Conservation (phyloP, 2,888 invertebrate genomes). For the Ichneumoninae sp. region DNA sequence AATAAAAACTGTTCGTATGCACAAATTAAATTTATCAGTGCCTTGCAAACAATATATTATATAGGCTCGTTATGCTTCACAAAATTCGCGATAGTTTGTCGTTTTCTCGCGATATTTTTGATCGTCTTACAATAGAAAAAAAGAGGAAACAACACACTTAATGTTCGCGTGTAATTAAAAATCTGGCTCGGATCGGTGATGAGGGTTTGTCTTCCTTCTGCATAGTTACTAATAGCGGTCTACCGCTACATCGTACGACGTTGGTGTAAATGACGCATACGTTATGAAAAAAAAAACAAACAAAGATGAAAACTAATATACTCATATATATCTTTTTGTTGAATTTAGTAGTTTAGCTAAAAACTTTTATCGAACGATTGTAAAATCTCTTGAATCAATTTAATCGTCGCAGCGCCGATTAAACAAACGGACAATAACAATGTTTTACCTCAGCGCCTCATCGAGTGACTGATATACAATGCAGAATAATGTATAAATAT, state of each 20-base stretch:
- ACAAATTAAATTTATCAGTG: slow-evolving; percentile 57
- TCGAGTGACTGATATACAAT: slow-evolving; percentile 24
- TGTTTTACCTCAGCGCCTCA: slow-evolving; percentile 18
- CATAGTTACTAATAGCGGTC: slow-evolving; percentile 28
- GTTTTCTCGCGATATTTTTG: slow-evolving; percentile 47
- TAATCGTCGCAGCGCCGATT: slow-evolving; percentile 17
- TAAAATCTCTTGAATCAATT: slow-evolving; percentile 12
- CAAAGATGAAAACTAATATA: slow-evolving; percentile 9
- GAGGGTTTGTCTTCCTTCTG: slow-evolving; percentile 54
- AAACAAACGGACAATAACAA: slow-evolving; percentile 8
- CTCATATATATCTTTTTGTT: slow-evolving; percentile 25
- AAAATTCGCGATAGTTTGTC: slow-evolving; percentile 13
- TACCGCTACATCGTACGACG: neutral
- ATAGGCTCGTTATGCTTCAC: slow-evolving; percentile 24
- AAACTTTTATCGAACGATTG: neutral
- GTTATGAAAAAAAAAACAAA: slow-evolving; percentile 14
- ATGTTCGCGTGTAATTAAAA: slow-evolving; percentile 4
- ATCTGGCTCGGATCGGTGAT: slow-evolving; percentile 19
- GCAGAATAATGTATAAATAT: slow-evolving; percentile 6
- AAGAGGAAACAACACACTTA: neutral
- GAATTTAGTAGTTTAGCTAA: slow-evolving; percentile 29
- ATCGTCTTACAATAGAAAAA: slow-evolving; percentile 32
- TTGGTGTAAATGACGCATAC: slow-evolving; percentile 33
- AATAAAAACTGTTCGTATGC: slow-evolving; percentile 27
- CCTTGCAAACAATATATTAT: slow-evolving; percentile 50